Conservation (phyloP, 2,888 invertebrate genomes). For the Perizoma flavofasciatum region DNA sequence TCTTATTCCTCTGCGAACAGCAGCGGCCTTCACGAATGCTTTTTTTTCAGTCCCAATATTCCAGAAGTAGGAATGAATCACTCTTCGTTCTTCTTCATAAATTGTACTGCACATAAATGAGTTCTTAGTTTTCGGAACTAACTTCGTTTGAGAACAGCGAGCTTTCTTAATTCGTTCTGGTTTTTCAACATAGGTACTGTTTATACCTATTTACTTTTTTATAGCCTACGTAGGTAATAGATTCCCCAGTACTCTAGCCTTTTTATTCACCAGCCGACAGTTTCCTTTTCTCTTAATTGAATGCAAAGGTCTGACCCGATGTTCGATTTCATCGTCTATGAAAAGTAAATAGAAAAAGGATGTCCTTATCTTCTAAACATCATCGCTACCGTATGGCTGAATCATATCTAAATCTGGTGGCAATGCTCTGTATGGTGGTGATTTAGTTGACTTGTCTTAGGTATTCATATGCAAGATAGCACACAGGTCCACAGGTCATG, state of each 20-base stretch:
- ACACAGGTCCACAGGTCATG: no score
- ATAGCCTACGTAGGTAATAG: background rate
- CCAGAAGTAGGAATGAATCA: background rate
- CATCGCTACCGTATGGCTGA: no score
- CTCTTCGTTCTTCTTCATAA: background rate
- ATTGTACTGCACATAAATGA: background rate
- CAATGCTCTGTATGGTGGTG: no score
- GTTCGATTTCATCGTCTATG: background rate
- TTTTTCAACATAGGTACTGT: constrained; percentile 1
- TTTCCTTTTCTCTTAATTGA: background rate
- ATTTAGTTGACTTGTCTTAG: no score
- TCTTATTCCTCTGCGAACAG: constrained; percentile 13
- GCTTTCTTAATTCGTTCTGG: constrained; percentile 1
- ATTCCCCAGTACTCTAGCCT: constrained; percentile 2
- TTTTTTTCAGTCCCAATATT: constrained; percentile 6
- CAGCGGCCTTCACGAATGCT: constrained; percentile 14
- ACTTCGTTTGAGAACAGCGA: background rate
- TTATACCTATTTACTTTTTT: background rate
- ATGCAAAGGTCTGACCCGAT: background rate
- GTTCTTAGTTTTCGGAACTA: background rate
- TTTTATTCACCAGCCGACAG: constrained; percentile 3
- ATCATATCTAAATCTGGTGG: no score
- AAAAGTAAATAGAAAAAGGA: background rate
- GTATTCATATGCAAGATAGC: no score
- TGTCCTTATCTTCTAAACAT: no score